These are phyloP conservation scores for Belonocnema kinseyi DNA, from an alignment of 1,140 invertebrate genomes.

Conservation along the genomic window DNA sequence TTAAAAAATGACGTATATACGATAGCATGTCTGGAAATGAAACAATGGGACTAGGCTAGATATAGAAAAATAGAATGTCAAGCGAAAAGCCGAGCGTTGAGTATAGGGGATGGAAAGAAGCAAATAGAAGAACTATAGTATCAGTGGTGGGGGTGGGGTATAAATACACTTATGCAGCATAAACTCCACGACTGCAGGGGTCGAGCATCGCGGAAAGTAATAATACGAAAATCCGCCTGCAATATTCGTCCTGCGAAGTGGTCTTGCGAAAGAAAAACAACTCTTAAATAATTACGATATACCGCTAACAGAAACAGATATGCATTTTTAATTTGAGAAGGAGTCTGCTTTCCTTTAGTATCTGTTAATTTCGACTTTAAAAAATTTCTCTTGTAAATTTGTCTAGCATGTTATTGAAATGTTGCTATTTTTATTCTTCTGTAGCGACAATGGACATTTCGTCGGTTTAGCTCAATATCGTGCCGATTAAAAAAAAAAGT, in stretches of 20 bases:
- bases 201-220: slow-evolving; percentile 1
- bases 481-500: too few species aligned
- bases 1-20: not conserved
- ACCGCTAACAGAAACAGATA: not conserved
- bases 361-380: too few species aligned
- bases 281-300: not conserved
- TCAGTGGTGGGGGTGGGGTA: not conserved
- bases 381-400: too few species aligned
- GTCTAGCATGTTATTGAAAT: too few species aligned
- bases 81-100: not conserved
- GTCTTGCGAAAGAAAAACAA: slow-evolving; percentile 24
- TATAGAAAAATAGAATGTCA: slow-evolving; percentile 2
- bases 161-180: slow-evolving; percentile 22
- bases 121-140: slow-evolving; percentile 17
- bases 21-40: not conserved
- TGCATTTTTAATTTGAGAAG: not conserved
- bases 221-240: slow-evolving; percentile 24
- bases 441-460: too few species aligned
- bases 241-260: slow-evolving; percentile 28
- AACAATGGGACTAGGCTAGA: not conserved
- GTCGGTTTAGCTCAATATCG: too few species aligned
- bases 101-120: not conserved
- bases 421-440: too few species aligned
- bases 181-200: slow-evolving; percentile 1
- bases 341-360: too few species aligned